A percentile compares a stretch with the other conserved stretches of the same genome.
phyloP scores from a whole-genome alignment of 2,113 vertebrate species.

The Chiloscyllium plagiosum region DNA sequence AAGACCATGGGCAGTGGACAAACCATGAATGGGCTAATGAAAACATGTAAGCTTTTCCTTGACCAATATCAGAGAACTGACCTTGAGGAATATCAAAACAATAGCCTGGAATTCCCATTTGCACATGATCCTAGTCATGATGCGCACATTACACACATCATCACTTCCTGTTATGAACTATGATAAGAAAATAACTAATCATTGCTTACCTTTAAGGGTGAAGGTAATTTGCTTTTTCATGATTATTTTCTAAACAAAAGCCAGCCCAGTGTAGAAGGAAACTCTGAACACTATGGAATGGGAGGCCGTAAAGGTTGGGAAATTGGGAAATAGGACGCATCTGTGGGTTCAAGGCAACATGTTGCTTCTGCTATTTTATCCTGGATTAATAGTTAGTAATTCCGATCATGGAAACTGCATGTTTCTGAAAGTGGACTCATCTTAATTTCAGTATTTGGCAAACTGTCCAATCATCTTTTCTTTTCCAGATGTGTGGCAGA shows the following conservation, averaged over 20 bases:
- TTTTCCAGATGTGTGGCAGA: not conserved
- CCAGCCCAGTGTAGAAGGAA: not conserved
- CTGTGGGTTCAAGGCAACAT: not conserved
- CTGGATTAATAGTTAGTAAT: not conserved
- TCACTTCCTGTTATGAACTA: not conserved
- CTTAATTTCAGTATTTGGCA: not conserved
- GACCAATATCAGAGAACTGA: not conserved
- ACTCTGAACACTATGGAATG: not conserved
- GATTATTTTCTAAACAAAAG: not conserved
- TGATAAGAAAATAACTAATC: not conserved
- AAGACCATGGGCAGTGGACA: not conserved
- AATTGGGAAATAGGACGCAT: not conserved
- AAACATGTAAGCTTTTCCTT: not conserved
- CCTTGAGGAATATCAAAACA: not conserved
- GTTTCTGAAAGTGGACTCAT: not conserved
- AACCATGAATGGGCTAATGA: not conserved
- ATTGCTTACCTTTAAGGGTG: not conserved
- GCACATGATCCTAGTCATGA: too few species aligned
- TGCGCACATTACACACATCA: too few species aligned
- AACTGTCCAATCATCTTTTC: not conserved
- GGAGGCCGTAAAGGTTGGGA: not conserved
- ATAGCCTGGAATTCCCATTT: not conserved
- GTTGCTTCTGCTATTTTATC: not conserved
- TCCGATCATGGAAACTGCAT: not conserved
- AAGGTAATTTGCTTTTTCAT: not conserved